Evolutionary conservation across 2,888 invertebrate genomes (phyloP).

Genomic region (Campoplex capitator): DNA sequence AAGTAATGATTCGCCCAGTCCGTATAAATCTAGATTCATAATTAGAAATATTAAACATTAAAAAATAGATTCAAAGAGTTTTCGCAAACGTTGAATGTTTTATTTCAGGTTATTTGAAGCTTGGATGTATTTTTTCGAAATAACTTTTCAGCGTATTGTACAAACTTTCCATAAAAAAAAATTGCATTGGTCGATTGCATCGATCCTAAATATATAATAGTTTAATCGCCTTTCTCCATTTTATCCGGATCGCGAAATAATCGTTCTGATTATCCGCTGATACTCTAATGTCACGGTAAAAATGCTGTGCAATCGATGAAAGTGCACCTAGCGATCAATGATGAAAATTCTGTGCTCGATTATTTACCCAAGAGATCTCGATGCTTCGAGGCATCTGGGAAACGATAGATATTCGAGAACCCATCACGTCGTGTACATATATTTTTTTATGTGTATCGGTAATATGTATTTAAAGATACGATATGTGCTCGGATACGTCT

Average conservation of each 20-base stretch:
- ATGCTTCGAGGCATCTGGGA: slow-evolving; percentile 40
- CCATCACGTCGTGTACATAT: slow-evolving; percentile 27
- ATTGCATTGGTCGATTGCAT: background rate
- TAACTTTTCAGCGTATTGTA: background rate
- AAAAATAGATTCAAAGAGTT: slow-evolving; percentile 30
- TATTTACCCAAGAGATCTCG: slow-evolving; percentile 49
- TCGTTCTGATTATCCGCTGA: background rate
- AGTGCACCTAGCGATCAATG: slow-evolving; percentile 46
- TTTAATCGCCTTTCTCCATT: background rate
- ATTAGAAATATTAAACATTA: slow-evolving; percentile 30
- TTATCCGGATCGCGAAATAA: background rate
- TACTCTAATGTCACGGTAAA: slow-evolving; percentile 11
- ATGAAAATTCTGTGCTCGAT: slow-evolving; percentile 55
- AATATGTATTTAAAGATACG: slow-evolving; percentile 25
- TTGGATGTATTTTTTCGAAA: background rate
- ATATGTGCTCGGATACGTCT: slow-evolving; percentile 44
- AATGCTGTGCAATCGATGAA: slow-evolving; percentile 5
- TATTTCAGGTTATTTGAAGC: background rate
- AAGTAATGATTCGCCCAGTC: slow-evolving; percentile 99
- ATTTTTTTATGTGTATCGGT: slow-evolving; percentile 10
- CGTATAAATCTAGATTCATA: slow-evolving; percentile 93
- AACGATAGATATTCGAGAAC: slow-evolving; percentile 31
- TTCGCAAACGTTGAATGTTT: background rate
- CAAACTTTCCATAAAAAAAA: background rate
- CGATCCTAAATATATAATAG: background rate